Evolutionary conservation across 2,113 vertebrate genomes (phyloP).

Genomic region (Mustela nigripes): DNA sequence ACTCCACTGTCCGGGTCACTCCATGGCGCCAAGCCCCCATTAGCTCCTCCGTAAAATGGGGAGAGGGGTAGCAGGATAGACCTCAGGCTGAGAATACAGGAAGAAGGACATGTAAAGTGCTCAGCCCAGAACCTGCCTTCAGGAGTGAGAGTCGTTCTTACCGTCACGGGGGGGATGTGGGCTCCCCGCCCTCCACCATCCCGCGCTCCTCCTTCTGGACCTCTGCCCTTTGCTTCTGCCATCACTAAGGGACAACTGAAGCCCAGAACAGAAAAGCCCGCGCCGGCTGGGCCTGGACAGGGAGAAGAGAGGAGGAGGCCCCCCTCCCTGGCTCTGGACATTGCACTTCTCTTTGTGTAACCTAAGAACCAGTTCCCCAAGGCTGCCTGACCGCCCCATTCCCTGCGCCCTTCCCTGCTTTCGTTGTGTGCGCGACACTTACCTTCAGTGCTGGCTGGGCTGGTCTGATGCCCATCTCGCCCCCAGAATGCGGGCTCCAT

Average conservation of each 20-base stretch:
- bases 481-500: neutral
- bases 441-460: accelerated
- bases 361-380: neutral
- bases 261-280: neutral
- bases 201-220: neutral
- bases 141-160: accelerated
- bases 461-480: accelerated
- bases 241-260: accelerated
- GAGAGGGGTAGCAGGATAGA: too few relatives aligned
- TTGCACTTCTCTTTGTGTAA: accelerated
- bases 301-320: accelerated
- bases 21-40: neutral
- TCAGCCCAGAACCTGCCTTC: neutral
- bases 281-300: neutral
- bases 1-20: accelerated
- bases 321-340: neutral
- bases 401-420: neutral
- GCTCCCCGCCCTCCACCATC: neutral
- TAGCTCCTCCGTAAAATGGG: neutral
- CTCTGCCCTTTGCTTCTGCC: neutral
- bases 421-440: accelerated
- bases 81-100: neutral
- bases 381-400: neutral
- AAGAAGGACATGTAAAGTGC: accelerated
- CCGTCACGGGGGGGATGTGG: accelerated